A percentile compares a stretch with the other conserved stretches of the same genome.
These are phyloP conservation scores for Aurelia sp. DNA, from an alignment of 30 jellyfish, hydroid and myxozoan species.

Conservation along the genomic window DNA sequence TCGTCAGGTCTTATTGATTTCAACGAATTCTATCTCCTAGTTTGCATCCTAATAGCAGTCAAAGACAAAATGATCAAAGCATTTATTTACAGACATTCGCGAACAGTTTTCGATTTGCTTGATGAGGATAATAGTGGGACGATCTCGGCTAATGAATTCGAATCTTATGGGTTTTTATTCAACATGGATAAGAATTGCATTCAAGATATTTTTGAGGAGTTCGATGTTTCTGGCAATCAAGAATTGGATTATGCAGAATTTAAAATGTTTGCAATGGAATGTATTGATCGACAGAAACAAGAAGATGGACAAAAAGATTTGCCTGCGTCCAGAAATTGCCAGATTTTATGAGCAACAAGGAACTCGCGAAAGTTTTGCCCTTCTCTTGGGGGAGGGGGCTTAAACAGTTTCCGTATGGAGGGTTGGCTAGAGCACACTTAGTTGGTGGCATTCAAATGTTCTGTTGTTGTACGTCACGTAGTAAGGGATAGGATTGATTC, in stretches of 20 bases:
- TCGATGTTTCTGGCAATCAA: conserved; percentile 95
- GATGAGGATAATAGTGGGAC: conserved; percentile 88
- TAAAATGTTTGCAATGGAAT: conserved; percentile 97
- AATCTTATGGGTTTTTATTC: conserved; percentile 82
- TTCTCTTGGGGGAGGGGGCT: not conserved
- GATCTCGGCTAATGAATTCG: conserved; percentile 91
- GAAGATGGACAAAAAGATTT: conserved; percentile 14
- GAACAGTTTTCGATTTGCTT: conserved; percentile 87
- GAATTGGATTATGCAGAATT: conserved; percentile 84
- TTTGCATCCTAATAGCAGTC: conserved; percentile 86
- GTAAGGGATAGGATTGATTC: too few species aligned
- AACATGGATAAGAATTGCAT: conserved; percentile 82
- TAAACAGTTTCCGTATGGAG: not conserved
- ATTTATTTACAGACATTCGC: conserved; percentile 87
- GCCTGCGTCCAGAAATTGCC: conserved; percentile 24
- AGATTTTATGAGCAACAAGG: conserved; percentile 12
- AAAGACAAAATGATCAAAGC: conserved; percentile 88
- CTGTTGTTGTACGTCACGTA: too few species aligned
- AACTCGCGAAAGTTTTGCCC: not conserved
- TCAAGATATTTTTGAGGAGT: conserved; percentile 80
- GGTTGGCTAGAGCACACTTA: too few species aligned
- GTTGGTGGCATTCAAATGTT: too few species aligned
- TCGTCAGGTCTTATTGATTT: conserved; percentile 91
- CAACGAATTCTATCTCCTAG: conserved; percentile 83
- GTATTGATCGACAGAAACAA: conserved; percentile 85